phyloP scores from a whole-genome alignment of 1,140 invertebrate species.

The Lepidurus arcticus region DNA sequence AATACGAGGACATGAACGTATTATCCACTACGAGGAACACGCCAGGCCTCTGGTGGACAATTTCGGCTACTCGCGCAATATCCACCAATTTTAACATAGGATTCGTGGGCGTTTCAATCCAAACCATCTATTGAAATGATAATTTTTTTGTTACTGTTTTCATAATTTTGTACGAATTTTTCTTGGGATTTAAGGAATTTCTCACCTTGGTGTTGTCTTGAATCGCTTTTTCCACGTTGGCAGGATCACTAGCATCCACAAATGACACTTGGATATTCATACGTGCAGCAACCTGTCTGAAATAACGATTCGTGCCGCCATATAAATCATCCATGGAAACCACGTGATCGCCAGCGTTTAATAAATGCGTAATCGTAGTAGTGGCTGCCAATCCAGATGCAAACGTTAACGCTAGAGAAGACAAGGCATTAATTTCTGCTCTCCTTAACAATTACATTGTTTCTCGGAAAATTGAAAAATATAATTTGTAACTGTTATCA shows the following conservation, averaged over 20 bases:
- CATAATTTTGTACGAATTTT: neutral
- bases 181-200: neutral
- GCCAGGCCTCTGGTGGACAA: conserved; percentile 56
- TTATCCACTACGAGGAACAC: conserved; percentile 91
- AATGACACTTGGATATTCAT: conserved; percentile 69
- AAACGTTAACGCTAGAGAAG: conserved; percentile 60
- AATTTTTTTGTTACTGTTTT: neutral
- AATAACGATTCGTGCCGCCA: conserved; percentile 74
- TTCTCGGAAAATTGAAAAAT: too few relatives aligned
- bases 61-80: conserved; percentile 65
- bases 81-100: conserved; percentile 87
- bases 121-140: conserved; percentile 67
- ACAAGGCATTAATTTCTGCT: neutral
- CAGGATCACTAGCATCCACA: conserved; percentile 69
- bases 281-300: conserved; percentile 55
- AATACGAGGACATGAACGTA: conserved; percentile 93
- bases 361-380: conserved; percentile 63
- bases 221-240: conserved; percentile 62
- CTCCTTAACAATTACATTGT: neutral
- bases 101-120: conserved; percentile 98
- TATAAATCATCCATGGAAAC: conserved; percentile 90
- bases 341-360: conserved; percentile 83
- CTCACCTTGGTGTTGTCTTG: conserved; percentile 77
- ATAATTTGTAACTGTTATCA: too few relatives aligned
- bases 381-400: conserved; percentile 85